These are phyloP conservation scores for Spea bombifrons DNA, from an alignment of 2,113 vertebrate species.

Conservation along the genomic window DNA sequence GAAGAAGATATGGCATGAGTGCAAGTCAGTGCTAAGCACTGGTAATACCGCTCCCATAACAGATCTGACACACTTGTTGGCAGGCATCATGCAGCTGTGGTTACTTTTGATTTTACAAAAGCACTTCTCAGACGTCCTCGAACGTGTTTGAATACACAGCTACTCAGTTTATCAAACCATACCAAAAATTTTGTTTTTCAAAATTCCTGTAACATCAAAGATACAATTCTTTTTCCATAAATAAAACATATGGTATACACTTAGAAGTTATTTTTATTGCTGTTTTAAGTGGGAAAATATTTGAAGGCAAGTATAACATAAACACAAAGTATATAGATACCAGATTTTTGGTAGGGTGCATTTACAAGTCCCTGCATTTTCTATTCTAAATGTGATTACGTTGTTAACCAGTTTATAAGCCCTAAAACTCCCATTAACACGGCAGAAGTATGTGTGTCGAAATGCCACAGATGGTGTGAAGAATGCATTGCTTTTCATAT, in stretches of 20 bases:
- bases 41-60: constrained; percentile 14
- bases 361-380: too few relatives aligned
- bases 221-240: constrained; percentile 23
- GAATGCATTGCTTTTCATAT: too few relatives aligned
- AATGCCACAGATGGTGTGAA: too few relatives aligned
- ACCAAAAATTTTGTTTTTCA: constrained; percentile 14
- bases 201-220: constrained; percentile 24
- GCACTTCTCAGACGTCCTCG: constrained; percentile 22
- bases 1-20: constrained; percentile 11
- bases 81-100: constrained; percentile 32
- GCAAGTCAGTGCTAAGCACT: constrained; percentile 10
- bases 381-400: too few relatives aligned
- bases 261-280: too few relatives aligned
- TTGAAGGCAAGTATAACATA: too few relatives aligned
- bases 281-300: too few relatives aligned
- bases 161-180: constrained; percentile 33
- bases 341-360: too few relatives aligned
- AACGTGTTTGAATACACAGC: constrained; percentile 29
- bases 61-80: constrained; percentile 24
- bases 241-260: constrained; percentile 14
- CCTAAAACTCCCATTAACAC: too few relatives aligned
- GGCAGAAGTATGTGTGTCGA: too few relatives aligned
- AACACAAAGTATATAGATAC: too few relatives aligned
- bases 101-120: constrained; percentile 36
- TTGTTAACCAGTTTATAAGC: too few relatives aligned